These are phyloP conservation scores for Agelas oroides DNA, from an alignment of 37 sponge, comb jelly and placozoan species.

Conservation along the genomic window DNA sequence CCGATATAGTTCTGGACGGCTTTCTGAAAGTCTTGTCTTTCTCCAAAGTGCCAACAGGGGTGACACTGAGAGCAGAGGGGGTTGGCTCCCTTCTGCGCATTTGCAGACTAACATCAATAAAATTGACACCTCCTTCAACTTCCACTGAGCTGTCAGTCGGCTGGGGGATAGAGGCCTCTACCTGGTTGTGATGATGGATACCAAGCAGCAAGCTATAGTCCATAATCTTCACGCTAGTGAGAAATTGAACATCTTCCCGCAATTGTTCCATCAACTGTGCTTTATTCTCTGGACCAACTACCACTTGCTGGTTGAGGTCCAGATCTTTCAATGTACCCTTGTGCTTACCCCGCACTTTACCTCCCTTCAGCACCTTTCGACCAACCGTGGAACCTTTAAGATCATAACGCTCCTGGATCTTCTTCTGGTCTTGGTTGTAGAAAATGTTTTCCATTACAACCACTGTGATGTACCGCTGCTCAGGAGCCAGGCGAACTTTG, in stretches of 20 bases:
- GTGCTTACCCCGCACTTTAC: neutral
- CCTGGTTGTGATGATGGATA: slow-evolving; percentile 57
- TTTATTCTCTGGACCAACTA: slow-evolving; percentile 71
- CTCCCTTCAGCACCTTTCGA: slow-evolving; percentile 65
- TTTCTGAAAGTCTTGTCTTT: neutral
- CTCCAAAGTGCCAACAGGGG: neutral
- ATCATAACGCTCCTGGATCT: slow-evolving; percentile 82
- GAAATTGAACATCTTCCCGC: slow-evolving; percentile 69
- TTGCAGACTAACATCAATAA: slow-evolving; percentile 8
- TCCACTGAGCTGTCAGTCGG: neutral
- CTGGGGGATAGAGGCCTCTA: neutral
- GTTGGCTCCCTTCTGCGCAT: neutral
- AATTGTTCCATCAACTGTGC: slow-evolving; percentile 81
- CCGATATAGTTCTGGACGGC: neutral
- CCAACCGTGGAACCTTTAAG: slow-evolving; percentile 89
- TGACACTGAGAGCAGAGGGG: neutral
- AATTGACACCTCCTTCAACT: slow-evolving; percentile 20
- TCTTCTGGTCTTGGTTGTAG: slow-evolving; percentile 43
- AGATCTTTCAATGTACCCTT: slow-evolving; percentile 86
- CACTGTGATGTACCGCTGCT: slow-evolving; percentile 84
- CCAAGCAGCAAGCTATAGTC: slow-evolving; percentile 93
- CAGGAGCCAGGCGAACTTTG: slow-evolving; percentile 78
- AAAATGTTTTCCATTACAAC: slow-evolving; percentile 96
- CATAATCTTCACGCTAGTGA: slow-evolving; percentile 70
- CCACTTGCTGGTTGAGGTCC: slow-evolving; percentile 68